A percentile compares a stretch with the other conserved stretches of the same genome.
Conservation (phyloP, 2,113 vertebrate genomes). For the Lepisosteus osseus region DNA sequence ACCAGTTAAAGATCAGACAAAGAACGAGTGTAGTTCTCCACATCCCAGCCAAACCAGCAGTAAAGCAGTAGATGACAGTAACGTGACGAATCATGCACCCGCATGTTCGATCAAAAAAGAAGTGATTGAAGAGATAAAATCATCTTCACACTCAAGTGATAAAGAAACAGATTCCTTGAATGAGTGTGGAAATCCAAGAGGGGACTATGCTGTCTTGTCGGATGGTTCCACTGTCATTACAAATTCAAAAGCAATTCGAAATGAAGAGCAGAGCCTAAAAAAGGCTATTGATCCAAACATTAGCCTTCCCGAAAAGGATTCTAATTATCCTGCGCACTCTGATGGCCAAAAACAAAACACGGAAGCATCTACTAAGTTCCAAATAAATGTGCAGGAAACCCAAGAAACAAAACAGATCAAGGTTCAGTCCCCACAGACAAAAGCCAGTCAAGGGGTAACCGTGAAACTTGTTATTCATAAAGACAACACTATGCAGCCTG, state of each 20-base stretch:
- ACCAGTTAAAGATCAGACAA: conserved; percentile 4
- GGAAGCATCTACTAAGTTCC: neutral
- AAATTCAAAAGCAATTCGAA: conserved; percentile 24
- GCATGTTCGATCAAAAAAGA: conserved; percentile 4
- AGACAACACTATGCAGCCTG: neutral
- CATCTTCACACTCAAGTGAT: neutral
- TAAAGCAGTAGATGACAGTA: neutral
- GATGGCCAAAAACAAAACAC: neutral
- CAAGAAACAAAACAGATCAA: neutral
- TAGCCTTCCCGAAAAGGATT: neutral
- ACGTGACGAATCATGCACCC: conserved; percentile 36
- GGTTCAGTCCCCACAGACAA: neutral
- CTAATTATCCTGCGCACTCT: neutral
- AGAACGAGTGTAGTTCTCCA: neutral
- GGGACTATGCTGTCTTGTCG: neutral
- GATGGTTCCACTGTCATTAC: conserved; percentile 27
- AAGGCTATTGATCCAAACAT: conserved; percentile 2
- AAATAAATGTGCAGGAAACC: neutral
- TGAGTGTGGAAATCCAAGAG: conserved; percentile 8
- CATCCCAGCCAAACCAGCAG: neutral
- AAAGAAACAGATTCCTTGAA: neutral
- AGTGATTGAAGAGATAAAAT: conserved; percentile 24
- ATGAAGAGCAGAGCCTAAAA: conserved; percentile 22
- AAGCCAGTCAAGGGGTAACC: neutral
- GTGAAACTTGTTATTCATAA: neutral